Percentiles rank a stretch among this genome's conserved stretches.
These are phyloP conservation scores for Oreochromis mossambicus DNA, from an alignment of 2,797 vertebrate species.

Conservation along the genomic window DNA sequence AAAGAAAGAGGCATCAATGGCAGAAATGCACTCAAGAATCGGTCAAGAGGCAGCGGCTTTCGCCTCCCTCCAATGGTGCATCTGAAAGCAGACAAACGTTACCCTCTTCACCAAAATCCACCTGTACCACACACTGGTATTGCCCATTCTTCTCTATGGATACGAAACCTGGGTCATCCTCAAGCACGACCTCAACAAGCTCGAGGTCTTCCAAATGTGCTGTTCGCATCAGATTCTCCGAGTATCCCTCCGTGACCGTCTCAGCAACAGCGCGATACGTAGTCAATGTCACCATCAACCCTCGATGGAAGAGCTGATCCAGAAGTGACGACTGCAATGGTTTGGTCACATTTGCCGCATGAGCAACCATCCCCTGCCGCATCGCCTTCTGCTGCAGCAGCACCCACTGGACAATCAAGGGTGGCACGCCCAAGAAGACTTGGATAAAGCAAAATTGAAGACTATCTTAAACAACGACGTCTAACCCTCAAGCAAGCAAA, in stretches of 20 bases:
- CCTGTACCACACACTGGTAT: not conserved
- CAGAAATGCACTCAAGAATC: not conserved
- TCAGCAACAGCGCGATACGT: not conserved
- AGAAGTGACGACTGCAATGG: not conserved
- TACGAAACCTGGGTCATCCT: not conserved
- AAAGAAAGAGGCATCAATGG: not conserved
- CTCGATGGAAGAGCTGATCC: not conserved
- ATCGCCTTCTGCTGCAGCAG: not conserved
- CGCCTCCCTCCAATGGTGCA: not conserved
- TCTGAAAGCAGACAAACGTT: not conserved
- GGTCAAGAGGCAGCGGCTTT: not conserved
- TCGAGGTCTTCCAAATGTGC: not conserved
- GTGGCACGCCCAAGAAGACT: not conserved
- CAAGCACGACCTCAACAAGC: not conserved
- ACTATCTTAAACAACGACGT: not conserved
- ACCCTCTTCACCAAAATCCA: not conserved
- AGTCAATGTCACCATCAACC: not conserved
- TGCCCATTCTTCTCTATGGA: not conserved
- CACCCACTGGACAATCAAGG: not conserved
- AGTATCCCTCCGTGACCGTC: not conserved
- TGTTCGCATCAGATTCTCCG: not conserved
- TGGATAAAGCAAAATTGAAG: not conserved
- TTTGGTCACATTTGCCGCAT: not conserved
- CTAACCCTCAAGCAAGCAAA: not conserved
- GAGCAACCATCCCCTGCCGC: rapidly evolving